Evolutionary conservation across 2,113 vertebrate species (phyloP), one percentile per base, ranked within the genome.

Genomic region (Pantherophis guttatus): DNA sequence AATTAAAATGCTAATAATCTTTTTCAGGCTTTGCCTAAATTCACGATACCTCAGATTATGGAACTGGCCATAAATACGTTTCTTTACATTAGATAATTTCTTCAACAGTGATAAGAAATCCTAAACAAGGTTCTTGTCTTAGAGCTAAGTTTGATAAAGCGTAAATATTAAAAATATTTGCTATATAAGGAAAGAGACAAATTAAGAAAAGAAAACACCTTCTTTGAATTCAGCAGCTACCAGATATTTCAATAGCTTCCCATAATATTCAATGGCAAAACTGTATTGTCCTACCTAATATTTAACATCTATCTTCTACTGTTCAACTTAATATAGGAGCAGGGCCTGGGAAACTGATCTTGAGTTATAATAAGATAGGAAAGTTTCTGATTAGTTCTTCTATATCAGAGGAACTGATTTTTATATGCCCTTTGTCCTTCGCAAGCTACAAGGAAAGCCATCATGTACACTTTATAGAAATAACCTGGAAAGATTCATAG

Each of bases 301-400:
- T 92, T 55, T 91, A 96, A 95, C 94, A 62, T 92, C 1, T 92
- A 95, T 94, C 91, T 95, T 94, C 57, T 95, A 96, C 94, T 75
- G 93, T 96, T 97, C 58, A 94, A 95, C 91, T 87, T 95, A 93
- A 92, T 90, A 13, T 93, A 93, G 94, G 94, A 96, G 94, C 62
- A 92, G 96, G 95, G 33, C 23, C 24, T 55, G 92, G 87, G 92
- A 89, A 95, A 87, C 92, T 11, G 90, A 53, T 86, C 88, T 39
- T 62, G 44, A 55, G 81, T 91, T 96, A 96, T 96, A 95, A 95
- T 96, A 95, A 94, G 93, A 95, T 48, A 44, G 55, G 86, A 93
- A 94, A 91, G 93, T 96, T 88, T 9, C 11, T 94, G 92, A 93
- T 90, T 87, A 70, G 21, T 52, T 4, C 2, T 15, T 70, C 90